These are phyloP conservation scores for Hirtodrosophila histrioides DNA, from an alignment of 2,888 invertebrate genomes.

Conservation along the genomic window DNA sequence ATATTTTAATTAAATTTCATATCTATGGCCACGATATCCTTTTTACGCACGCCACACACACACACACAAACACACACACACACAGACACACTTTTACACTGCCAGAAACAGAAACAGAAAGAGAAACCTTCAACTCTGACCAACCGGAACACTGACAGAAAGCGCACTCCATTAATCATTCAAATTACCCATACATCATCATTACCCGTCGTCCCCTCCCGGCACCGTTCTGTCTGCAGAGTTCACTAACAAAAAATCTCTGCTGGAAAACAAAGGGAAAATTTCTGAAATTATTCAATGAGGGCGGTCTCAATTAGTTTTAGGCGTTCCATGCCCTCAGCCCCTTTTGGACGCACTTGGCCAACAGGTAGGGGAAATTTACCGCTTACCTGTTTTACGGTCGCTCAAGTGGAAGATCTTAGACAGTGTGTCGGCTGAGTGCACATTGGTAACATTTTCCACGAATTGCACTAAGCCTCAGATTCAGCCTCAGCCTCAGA, in stretches of 20 bases:
- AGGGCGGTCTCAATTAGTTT: conserved; percentile 82
- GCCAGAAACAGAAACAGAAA: neutral
- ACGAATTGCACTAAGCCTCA: conserved; percentile 65
- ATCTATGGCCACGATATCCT: conserved; percentile 62
- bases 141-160: conserved; percentile 71
- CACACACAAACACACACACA: conserved; percentile 5
- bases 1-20: conserved; percentile 77
- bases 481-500: conserved; percentile 3
- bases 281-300: conserved; percentile 74
- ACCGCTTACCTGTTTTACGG: conserved; percentile 61
- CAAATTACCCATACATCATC: conserved; percentile 79
- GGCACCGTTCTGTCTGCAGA: conserved; percentile 67
- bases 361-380: conserved; percentile 56
- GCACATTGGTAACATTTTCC: conserved; percentile 51
- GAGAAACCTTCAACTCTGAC: conserved; percentile 41
- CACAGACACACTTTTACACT: neutral
- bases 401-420: conserved; percentile 68
- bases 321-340: conserved; percentile 53
- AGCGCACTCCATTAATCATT: conserved; percentile 73
- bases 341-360: conserved; percentile 24
- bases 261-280: conserved; percentile 45
- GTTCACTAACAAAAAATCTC: conserved; percentile 49
- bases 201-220: conserved; percentile 57
- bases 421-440: conserved; percentile 58
- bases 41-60: conserved; percentile 55